A percentile compares a stretch with the other conserved stretches of the same genome.
These are phyloP conservation scores for Sakesphorus luctuosus DNA, from an alignment of 2,113 vertebrate genomes.

Conservation along the genomic window DNA sequence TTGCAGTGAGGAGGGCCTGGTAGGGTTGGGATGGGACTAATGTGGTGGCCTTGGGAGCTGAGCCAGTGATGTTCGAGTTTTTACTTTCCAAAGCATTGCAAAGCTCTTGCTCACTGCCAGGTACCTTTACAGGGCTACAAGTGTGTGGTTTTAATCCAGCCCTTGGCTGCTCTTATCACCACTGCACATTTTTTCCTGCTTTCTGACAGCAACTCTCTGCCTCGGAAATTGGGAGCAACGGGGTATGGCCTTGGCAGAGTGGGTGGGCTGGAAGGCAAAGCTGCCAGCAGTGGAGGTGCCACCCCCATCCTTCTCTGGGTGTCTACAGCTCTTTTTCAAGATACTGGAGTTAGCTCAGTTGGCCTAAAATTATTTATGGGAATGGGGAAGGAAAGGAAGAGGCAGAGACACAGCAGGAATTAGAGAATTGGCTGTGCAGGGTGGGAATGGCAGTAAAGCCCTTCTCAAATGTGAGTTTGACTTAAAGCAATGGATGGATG, in stretches of 20 bases:
- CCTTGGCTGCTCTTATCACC: not conserved
- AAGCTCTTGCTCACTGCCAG: not conserved
- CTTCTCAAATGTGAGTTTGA: not conserved
- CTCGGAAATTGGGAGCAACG: not conserved
- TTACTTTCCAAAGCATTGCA: not conserved
- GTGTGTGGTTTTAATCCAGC: not conserved
- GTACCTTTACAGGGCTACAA: not conserved
- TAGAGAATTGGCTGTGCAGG: not conserved
- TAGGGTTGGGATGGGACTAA: rapidly evolving
- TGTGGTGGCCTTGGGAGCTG: not conserved
- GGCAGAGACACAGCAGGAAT: not conserved
- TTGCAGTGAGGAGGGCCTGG: not conserved
- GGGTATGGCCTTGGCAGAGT: not conserved
- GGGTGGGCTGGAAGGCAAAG: not conserved
- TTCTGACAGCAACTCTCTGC: not conserved
- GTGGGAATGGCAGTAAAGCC: not conserved
- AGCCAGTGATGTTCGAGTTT: not conserved
- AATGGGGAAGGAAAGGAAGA: not conserved
- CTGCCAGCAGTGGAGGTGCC: not conserved
- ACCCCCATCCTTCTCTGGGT: not conserved
- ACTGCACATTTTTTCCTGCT: not conserved
- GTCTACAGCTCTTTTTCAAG: not conserved
- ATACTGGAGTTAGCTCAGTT: not conserved
- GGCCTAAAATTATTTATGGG: not conserved
- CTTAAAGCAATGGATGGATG: not conserved